phyloP scores from a whole-genome alignment of 1,140 invertebrate species.

The Plodia interpunctella region DNA sequence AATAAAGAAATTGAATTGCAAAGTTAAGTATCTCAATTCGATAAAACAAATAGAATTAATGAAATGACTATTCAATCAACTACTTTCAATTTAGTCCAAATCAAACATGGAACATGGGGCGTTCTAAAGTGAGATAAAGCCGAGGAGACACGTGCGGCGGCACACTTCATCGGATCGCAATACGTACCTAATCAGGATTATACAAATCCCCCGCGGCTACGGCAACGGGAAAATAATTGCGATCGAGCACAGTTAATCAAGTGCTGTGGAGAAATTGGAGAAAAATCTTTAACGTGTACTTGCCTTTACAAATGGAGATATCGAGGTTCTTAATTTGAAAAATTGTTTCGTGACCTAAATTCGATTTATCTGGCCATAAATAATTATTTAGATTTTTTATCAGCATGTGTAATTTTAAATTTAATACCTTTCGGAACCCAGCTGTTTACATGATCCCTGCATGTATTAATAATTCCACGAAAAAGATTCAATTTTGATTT shows the following conservation, averaged over 20 bases:
- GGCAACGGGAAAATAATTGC: slow-evolving; percentile 61
- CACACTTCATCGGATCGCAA: slow-evolving; percentile 63
- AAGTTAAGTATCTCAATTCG: not conserved
- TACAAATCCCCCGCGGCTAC: slow-evolving; percentile 48
- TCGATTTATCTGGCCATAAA: too few relatives aligned
- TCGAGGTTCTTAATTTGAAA: too few relatives aligned
- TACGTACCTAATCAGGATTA: slow-evolving; percentile 73
- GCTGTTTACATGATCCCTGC: too few relatives aligned
- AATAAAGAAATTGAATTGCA: not conserved
- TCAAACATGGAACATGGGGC: not conserved
- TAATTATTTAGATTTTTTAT: not conserved
- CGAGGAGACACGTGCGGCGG: slow-evolving; percentile 43
- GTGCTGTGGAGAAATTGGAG: slow-evolving; percentile 49
- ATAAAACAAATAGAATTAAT: slow-evolving; percentile 1
- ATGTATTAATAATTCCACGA: too few relatives aligned
- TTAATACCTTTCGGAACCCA: too few relatives aligned
- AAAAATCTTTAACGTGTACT: slow-evolving; percentile 26
- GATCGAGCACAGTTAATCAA: slow-evolving; percentile 61
- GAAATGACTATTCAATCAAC: slow-evolving; percentile 9
- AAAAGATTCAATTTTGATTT: too few relatives aligned
- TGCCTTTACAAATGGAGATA: not conserved
- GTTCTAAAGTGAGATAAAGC: slow-evolving; percentile 33
- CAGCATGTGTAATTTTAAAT: not conserved
- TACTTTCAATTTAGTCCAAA: slow-evolving; percentile 14
- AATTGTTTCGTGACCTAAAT: not conserved